Evolutionary conservation across 2,113 vertebrate genomes (phyloP).

Genomic region (Eulemur macaco): DNA sequence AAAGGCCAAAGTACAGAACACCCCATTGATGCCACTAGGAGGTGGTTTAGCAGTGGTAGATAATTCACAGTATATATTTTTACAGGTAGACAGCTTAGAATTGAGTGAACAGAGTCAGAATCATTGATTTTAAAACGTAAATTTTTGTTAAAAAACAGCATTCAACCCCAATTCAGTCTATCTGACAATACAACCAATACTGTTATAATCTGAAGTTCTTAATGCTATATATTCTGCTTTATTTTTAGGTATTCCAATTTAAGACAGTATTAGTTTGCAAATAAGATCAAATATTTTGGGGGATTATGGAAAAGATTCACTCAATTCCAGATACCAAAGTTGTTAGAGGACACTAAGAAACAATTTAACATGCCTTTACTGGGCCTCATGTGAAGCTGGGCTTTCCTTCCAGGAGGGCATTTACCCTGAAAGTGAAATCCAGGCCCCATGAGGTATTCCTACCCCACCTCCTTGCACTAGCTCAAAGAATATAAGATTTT

Average conservation of each 20-base stretch:
- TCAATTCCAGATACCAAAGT: slow-evolving; percentile 16
- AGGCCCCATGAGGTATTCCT: not conserved
- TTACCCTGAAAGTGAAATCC: not conserved
- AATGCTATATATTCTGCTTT: not conserved
- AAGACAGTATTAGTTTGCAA: not conserved
- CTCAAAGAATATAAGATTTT: not conserved
- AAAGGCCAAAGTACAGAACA: not conserved
- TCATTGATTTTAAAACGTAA: slow-evolving; percentile 32
- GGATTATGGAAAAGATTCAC: not conserved
- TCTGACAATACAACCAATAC: not conserved
- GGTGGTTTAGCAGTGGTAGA: not conserved
- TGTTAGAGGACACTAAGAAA: not conserved
- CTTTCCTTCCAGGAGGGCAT: not conserved
- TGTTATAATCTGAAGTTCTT: not conserved
- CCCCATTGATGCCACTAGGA: not conserved
- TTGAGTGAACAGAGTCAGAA: slow-evolving; percentile 27
- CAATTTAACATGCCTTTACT: not conserved
- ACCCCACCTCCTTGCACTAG: not conserved
- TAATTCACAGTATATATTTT: not conserved
- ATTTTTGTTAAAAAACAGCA: not conserved
- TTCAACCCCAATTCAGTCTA: not conserved
- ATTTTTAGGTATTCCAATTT: slow-evolving; percentile 7
- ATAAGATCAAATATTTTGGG: not conserved
- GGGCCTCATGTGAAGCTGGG: not conserved
- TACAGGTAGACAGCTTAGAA: not conserved